phyloP scores from a whole-genome alignment of 2,113 vertebrate genomes.

The Varanus komodoensis region DNA sequence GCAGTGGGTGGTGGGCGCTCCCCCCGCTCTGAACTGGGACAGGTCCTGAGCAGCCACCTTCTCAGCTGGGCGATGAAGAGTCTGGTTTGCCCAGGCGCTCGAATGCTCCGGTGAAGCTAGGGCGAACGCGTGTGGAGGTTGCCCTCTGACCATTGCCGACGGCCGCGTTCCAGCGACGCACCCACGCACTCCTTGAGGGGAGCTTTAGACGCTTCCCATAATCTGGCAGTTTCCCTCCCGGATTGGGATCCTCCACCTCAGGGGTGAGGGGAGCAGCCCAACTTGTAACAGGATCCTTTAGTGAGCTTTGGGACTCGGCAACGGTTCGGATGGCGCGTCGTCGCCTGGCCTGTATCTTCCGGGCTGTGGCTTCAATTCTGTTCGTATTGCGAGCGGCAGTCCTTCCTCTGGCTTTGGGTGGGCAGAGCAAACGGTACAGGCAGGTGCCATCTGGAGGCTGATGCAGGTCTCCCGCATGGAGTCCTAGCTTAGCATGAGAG shows the following conservation, averaged over 20 bases:
- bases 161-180: background rate
- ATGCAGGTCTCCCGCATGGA: too few relatives aligned
- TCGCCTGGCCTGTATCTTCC: background rate
- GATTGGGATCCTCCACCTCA: background rate
- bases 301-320: background rate
- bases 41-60: background rate
- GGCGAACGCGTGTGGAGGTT: background rate
- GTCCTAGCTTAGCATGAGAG: too few relatives aligned
- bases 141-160: background rate
- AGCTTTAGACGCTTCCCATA: background rate
- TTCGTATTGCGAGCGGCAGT: background rate
- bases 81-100: background rate
- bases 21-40: background rate
- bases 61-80: background rate
- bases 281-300: background rate
- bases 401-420: background rate
- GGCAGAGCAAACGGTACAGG: too few relatives aligned
- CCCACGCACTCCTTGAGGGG: background rate
- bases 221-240: background rate
- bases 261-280: background rate
- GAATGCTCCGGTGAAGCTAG: background rate
- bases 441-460: too few relatives aligned
- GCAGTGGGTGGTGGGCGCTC: background rate
- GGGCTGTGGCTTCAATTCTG: background rate
- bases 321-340: too few relatives aligned